Conservation (phyloP, 2,797 vertebrate genomes). For the Lepilemur ruficaudatus region DNA sequence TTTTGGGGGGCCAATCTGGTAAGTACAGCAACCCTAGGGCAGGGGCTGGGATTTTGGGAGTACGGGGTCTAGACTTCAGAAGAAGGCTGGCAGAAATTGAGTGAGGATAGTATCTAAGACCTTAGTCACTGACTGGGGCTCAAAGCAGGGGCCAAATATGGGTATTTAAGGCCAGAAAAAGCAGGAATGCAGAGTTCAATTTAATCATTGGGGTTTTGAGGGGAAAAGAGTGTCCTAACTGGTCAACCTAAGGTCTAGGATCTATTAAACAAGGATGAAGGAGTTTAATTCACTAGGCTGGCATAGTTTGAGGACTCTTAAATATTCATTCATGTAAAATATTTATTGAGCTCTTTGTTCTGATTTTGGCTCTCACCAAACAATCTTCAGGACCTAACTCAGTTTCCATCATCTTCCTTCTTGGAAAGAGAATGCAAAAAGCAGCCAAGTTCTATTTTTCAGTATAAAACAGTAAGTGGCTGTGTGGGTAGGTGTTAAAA, state of each 20-base stretch:
- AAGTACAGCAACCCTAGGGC: not conserved
- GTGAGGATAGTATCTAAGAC: not conserved
- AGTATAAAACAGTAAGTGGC: not conserved
- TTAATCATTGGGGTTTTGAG: not conserved
- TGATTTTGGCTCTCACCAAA: constrained; percentile 41
- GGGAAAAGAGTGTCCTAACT: not conserved
- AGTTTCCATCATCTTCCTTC: constrained; percentile 38
- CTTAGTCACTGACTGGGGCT: not conserved
- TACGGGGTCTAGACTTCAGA: not conserved
- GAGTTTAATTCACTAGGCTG: not conserved
- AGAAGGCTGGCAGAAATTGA: constrained; percentile 7
- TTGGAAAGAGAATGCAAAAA: not conserved
- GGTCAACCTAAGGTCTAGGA: not conserved
- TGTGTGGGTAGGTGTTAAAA: not conserved
- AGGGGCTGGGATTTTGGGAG: not conserved
- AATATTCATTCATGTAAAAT: not conserved
- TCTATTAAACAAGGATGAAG: not conserved
- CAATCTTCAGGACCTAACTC: constrained; percentile 26
- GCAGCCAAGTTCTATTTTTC: not conserved
- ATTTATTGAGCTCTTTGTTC: constrained; percentile 20
- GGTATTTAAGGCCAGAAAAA: not conserved
- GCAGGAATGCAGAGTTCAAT: not conserved
- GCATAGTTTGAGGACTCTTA: not conserved
- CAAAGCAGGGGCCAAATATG: not conserved
- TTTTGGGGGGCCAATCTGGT: not conserved